Evolutionary conservation across 2,888 invertebrate genomes (phyloP), one percentile per base, ranked within the genome.

Genomic region (Apocheima hispidaria): DNA sequence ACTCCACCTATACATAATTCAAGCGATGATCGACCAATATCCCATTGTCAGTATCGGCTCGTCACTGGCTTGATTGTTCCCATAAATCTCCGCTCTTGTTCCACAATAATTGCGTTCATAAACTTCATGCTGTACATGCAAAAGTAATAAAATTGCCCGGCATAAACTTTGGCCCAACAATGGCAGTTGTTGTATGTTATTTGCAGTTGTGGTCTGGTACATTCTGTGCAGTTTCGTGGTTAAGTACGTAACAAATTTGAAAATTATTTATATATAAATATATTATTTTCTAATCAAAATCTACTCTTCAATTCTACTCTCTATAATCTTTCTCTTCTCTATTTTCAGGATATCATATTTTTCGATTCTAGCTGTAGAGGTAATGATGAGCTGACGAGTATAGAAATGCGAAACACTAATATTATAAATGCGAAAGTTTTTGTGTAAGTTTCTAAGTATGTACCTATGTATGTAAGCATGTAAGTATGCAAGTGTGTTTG

Each of bases 101-200:
- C 77, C 84, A 83, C 79, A 82, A 85, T 86, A 84, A 87, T 85
- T 86, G 82, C 82, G 56, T 76, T 83, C 78, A 88, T 88, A 88
- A 88, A 88, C 81, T 82, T 83, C 80, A 83, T 78, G 80, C 86
- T 79, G 81, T 85, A 84, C 84, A 84, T 80, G 82, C 79, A 83
- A 82, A 84, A 81, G 85, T 80, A 82, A 85, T 87, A 87, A 87
- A 87, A 88, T 78, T 77, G 71, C 73, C 67, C 70, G 72, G 71
- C 72, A 73, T 74, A 71, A 74, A 46, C 46, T 18, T 46, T 46
- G 5, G 46, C 30, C 16, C 26, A 44, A 46, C 46, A 46, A 46
- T 46, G 18, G 30, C 46, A 30, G 30, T 46, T 33, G n/a, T n/a
- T n/a, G n/a, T n/a, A n/a, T n/a, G n/a, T n/a, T n/a, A n/a, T n/a